Evolutionary conservation across 2,113 vertebrate genomes (phyloP), one percentile per base, ranked within the genome.

Genomic region (Microtus pennsylvanicus): DNA sequence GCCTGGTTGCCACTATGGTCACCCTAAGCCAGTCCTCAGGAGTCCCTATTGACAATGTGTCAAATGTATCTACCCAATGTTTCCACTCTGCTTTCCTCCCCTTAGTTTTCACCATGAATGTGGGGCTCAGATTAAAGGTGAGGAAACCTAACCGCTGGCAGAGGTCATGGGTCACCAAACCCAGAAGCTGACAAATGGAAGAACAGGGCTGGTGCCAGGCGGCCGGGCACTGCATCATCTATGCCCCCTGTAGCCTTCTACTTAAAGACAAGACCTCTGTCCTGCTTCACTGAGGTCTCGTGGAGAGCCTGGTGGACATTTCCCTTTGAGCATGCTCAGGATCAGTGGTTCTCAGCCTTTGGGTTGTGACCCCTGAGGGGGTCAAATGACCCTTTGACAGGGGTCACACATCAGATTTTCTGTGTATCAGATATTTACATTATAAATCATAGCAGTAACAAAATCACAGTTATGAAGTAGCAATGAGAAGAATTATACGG

Each of bases 201-300:
- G 58, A 9, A 21, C 61, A 0, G 2, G 87, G 26, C 35, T 88
- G 50, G 50, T 50, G 47, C 45, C 42, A 21, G 78, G 63, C 58
- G 24, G 21, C 38, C 10, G 67, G 28, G 2, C 3, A 0, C 3
- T 1, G 45, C 6, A 42, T 16, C 1, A 30, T 5, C 45, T 24
- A 0, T 2, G 69, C 12, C 35, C 69, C 17, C 42, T 10, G 14
- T 21, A 16, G 11, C n/a, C 13, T 4, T 82, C 67, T 55, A 52
- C 33, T 38, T 50, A 33, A 61, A 90, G 87, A 70, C 14, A 8
- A 77, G 50, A 10, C 21, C 11, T 30, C 14, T 42, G 35, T 26
- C 22, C 22, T 50, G 55, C 10, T 33, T 28, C n/a, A 21, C 10
- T 19, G 81, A 45, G 81, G 35, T 61, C 89, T 58, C 19, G 38